Base-by-base conservation (phyloP, 2,888 invertebrate genomes). In the Melanostoma mellinum region DNA sequence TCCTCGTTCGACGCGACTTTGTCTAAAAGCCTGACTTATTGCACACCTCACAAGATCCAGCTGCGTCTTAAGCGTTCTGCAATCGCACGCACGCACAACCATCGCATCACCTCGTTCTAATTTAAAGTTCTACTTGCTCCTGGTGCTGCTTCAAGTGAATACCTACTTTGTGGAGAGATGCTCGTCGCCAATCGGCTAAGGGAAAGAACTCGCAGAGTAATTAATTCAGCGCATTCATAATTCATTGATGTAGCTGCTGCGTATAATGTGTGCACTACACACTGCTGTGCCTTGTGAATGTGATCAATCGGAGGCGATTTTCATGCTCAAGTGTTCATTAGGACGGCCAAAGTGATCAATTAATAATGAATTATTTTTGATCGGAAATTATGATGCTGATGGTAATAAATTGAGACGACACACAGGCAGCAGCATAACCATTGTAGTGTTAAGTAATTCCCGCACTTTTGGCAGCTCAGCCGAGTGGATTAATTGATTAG, bases 221-320 rank as follows among this genome's bases (percentile, higher is more conserved):
- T 77, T 78, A 77, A 81, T 78, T 81, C 77, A 85, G 78, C 85
- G 61, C 85, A 75, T 75, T 85, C 77, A 81, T 74, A 85, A 85
- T 81, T 80, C 65, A 85, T 86, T 78, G 56, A 78, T 72, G 78
- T 52, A 53, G 36, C 48, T 56, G 68, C 44, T 53, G 20, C 44
- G 40, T 38, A 20, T 38, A 30, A 10, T 38, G 40, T 35, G 35
- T 32, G 44, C 30, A n/a, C 52, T 42, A 10, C 48, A 42, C 58
- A 33, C 60, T 55, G 61, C 68, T 55, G 30, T 8, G 76, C 69
- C 61, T 63, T 77, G 20, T 20, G 20, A 20, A 20, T 20, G 38
- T 78, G 78, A 82, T 73, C 82, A 78, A 78, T 82, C 82, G 82
- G 73, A 78, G 73, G 78, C 77, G 82, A 82, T 82, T 78, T 73